Evolutionary conservation across 2,113 vertebrate species (phyloP), one percentile per base, ranked within the genome.

Genomic region (Macroglossus sobrinus): DNA sequence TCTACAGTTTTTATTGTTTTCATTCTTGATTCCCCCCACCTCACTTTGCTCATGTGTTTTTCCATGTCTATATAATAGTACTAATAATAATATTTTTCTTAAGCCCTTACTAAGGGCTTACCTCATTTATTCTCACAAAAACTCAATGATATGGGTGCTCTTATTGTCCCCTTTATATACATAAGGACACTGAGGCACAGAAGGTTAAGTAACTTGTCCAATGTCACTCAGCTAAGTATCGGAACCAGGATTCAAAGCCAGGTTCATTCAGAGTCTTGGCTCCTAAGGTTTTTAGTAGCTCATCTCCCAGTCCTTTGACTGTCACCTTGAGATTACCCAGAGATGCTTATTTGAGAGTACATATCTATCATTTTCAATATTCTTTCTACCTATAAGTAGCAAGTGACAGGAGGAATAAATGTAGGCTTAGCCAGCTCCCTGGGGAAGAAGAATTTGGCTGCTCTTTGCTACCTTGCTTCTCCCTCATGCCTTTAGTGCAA

Each of bases 381-480:
- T 91, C 91, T 96, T 93, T 92, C 90, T 96, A 69, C 63, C 74
- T 3, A 61, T n/a, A 47, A 89, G 28, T 79, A 66, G 38, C 45
- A 55, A 53, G 91, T 94, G 75, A 72, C 63, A 82, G 43, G 86
- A 79, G 95, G 75, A 53, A 75, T 45, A 80, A 92, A 93, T 53
- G 69, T 12, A 78, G 69, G 13, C 63, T 71, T 78, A 95, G 76
- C 66, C 57, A 85, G 15, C 38, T 86, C 35, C 40, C 76, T 59
- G 38, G 5, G 28, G 12, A 71, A 33, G 28, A 80, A 26, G 26
- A 45, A 35, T 47, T 89, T 12, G 26, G 4, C 50, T 86, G 38
- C 6, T 84, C 82, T 80, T 35, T 38, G 43, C 7, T 80, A 3
- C 22, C 47, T 59, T 26, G 9, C 24, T 47, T 78, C 40, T 84